A percentile compares a stretch with the other conserved stretches of the same genome.
These are phyloP conservation scores for Solen grandis DNA, from an alignment of 1,140 invertebrate species.

Conservation along the genomic window DNA sequence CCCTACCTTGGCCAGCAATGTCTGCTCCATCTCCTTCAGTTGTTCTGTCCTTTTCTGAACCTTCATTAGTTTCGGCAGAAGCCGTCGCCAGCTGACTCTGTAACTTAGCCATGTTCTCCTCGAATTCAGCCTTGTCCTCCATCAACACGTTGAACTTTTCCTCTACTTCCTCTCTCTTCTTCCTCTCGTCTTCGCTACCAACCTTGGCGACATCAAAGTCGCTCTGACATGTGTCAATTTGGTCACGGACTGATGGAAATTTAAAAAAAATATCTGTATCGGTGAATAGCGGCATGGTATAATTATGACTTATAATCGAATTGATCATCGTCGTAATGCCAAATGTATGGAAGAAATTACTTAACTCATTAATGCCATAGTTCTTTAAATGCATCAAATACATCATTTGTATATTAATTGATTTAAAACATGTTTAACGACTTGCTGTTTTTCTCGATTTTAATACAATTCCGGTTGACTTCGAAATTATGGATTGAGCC, in stretches of 20 bases:
- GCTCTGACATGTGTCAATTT: slow-evolving; percentile 9
- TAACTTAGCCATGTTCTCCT: slow-evolving; percentile 36
- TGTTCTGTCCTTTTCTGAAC: slow-evolving; percentile 25
- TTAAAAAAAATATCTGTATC: too few species aligned
- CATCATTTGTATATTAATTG: too few species aligned
- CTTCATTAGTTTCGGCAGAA: neutral
- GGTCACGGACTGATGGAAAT: slow-evolving; percentile 21
- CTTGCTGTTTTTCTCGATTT: too few species aligned
- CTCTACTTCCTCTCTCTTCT: slow-evolving; percentile 47
- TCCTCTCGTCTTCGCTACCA: slow-evolving; percentile 13
- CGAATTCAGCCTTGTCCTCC: slow-evolving; percentile 40
- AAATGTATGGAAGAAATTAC: too few species aligned
- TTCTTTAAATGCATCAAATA: too few species aligned
- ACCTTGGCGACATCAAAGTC: slow-evolving; percentile 31
- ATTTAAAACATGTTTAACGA: too few species aligned
- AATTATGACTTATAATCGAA: too few species aligned
- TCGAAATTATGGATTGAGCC: too few species aligned
- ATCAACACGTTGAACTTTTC: slow-evolving; percentile 32
- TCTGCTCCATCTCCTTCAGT: slow-evolving; percentile 25
- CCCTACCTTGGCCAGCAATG: slow-evolving; percentile 17
- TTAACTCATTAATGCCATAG: too few species aligned
- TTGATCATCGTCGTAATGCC: too few species aligned
- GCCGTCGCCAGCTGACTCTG: slow-evolving; percentile 10
- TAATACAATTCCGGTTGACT: too few species aligned
- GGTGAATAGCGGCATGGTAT: too few species aligned